These are phyloP conservation scores for Rhombomys opimus DNA, from an alignment of 2,113 vertebrate species.

Conservation along the genomic window DNA sequence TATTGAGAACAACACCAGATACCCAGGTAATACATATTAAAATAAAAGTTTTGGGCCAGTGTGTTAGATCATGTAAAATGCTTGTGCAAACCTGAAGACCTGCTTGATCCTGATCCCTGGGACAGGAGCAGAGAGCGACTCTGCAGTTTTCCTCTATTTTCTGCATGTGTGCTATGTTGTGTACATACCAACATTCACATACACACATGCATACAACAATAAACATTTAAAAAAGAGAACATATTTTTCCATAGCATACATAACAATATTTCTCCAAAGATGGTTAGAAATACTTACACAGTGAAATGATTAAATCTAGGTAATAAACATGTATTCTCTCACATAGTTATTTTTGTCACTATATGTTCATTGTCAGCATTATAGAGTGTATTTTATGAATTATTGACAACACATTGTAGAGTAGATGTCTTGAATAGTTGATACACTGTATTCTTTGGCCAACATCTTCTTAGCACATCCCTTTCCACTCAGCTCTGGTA, in stretches of 20 bases:
- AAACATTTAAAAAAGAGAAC: neutral
- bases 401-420: neutral
- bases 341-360: neutral
- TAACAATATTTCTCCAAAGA: neutral
- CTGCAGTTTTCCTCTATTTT: neutral
- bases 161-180: neutral
- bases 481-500: neutral
- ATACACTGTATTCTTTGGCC: neutral
- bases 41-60: neutral
- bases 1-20: neutral
- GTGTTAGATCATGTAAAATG: neutral
- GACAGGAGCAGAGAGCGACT: neutral
- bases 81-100: neutral
- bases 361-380: neutral
- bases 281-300: neutral
- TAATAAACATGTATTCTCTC: neutral
- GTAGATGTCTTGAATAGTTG: neutral
- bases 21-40: neutral
- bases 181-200: neutral
- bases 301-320: neutral
- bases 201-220: neutral
- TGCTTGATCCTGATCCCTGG: too few species aligned
- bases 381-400: neutral
- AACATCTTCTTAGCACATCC: neutral
- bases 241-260: neutral